Evolutionary conservation across 2,888 invertebrate species (phyloP).

Genomic region (Torymus aiolomorphi): DNA sequence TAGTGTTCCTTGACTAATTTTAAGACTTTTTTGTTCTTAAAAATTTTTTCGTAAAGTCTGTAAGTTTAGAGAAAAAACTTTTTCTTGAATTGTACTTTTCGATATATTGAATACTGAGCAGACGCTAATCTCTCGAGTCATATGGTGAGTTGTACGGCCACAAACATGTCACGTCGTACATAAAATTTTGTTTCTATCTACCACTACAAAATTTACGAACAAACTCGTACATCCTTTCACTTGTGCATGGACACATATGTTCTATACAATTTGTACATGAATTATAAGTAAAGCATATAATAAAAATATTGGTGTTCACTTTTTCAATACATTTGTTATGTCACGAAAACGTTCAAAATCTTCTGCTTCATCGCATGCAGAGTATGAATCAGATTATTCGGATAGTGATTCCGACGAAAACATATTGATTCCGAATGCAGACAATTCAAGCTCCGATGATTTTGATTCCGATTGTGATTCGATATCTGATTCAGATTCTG

Average conservation of each 20-base stretch:
- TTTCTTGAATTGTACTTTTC: no score
- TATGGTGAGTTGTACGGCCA: no score
- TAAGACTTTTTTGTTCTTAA: conserved; percentile 13
- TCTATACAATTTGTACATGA: no score
- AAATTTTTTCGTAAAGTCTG: conserved; percentile 1
- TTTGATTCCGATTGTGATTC: no score
- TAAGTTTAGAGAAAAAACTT: conserved; percentile 6
- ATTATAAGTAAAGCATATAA: no score
- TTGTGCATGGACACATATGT: no score
- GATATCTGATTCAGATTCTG: conserved; percentile 41
- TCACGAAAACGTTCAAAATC: conserved; percentile 49
- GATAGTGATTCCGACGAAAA: conserved; percentile 25
- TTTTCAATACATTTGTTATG: conserved; percentile 45
- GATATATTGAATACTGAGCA: conserved; percentile 4
- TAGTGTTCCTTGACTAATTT: conserved; percentile 8
- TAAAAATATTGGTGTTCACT: conserved; percentile 42
- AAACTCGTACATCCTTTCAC: no score
- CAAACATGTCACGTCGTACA: no score
- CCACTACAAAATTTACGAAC: no score
- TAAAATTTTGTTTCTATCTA: no score
- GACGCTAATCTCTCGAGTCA: no score
- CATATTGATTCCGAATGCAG: conserved; percentile 48
- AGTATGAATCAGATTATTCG: conserved; percentile 47
- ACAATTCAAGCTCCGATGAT: no score
- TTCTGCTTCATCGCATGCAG: conserved; percentile 39